phyloP scores from a whole-genome alignment of 2,113 vertebrate genomes.

The Muntiacus muntjak region DNA sequence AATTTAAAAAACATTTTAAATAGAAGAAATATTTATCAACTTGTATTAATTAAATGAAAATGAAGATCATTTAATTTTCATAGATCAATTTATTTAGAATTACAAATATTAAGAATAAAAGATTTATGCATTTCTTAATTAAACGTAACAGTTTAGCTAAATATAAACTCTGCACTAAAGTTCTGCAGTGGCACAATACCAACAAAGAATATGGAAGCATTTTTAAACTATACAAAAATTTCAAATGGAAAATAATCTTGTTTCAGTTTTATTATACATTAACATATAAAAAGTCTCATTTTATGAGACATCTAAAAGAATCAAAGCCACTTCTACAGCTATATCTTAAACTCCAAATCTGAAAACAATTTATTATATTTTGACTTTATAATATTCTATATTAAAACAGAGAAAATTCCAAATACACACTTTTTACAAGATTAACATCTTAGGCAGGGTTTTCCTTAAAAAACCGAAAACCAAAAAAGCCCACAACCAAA shows the following conservation, averaged over 20 bases:
- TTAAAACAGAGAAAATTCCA: slow-evolving; percentile 82
- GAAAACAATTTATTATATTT: slow-evolving; percentile 84
- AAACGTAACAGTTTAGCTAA: slow-evolving; percentile 84
- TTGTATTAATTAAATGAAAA: slow-evolving; percentile 45
- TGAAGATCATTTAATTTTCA: slow-evolving; percentile 74
- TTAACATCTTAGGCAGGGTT: slow-evolving; percentile 79
- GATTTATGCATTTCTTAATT: slow-evolving; percentile 85
- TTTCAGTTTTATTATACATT: slow-evolving; percentile 85
- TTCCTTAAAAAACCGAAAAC: slow-evolving; percentile 55
- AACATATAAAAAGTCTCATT: slow-evolving; percentile 87
- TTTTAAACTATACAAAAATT: slow-evolving; percentile 87
- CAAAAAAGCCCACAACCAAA: slow-evolving; percentile 27
- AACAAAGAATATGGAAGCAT: slow-evolving; percentile 84
- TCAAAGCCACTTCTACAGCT: slow-evolving; percentile 82
- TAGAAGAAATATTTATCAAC: background rate
- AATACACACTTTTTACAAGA: slow-evolving; percentile 86
- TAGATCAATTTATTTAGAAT: slow-evolving; percentile 85
- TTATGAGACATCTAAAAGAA: slow-evolving; percentile 84
- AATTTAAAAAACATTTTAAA: slow-evolving; percentile 8
- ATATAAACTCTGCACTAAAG: slow-evolving; percentile 86
- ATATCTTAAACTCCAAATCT: slow-evolving; percentile 78
- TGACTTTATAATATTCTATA: slow-evolving; percentile 85
- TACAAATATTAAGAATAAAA: slow-evolving; percentile 86
- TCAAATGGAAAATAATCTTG: slow-evolving; percentile 85
- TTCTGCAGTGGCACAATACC: slow-evolving; percentile 82